These are phyloP conservation scores for Odontamblyopus rebecca DNA, from an alignment of 2,797 vertebrate genomes.

Conservation along the genomic window DNA sequence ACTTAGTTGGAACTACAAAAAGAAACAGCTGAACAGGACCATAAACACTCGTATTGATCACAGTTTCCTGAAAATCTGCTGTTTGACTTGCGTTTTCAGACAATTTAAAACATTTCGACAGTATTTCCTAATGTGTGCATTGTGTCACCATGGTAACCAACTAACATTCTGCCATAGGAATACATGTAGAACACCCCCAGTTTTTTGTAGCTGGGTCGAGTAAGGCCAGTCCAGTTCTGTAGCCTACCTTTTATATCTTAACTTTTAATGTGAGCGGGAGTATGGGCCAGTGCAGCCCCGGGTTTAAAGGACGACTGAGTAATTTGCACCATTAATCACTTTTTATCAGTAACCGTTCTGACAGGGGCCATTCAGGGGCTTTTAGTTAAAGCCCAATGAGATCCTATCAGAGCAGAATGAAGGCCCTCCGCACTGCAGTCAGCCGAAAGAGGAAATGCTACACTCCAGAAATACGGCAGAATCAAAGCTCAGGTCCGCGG, in stretches of 20 bases:
- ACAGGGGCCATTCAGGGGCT: slow-evolving; percentile 13
- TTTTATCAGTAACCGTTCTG: slow-evolving; percentile 16
- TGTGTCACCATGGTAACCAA: no score
- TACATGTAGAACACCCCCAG: not conserved
- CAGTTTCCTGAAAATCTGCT: no score
- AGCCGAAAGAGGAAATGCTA: slow-evolving; percentile 9
- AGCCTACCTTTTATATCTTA: not conserved
- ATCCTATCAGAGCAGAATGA: slow-evolving; percentile 23
- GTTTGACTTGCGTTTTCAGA: no score
- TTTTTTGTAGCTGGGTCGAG: slow-evolving; percentile 43
- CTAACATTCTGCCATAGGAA: no score
- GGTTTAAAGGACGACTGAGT: slow-evolving; percentile 17
- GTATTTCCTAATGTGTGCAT: no score
- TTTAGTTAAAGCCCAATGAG: slow-evolving; percentile 27
- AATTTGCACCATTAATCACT: slow-evolving; percentile 24
- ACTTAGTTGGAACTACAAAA: no score
- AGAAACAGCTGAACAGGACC: no score
- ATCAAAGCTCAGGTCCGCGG: not conserved
- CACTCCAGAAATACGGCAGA: not conserved
- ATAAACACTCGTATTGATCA: no score
- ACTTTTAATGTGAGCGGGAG: not conserved
- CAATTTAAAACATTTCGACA: no score
- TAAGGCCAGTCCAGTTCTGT: slow-evolving; percentile 36
- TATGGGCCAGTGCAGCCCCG: not conserved
- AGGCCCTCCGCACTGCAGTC: slow-evolving; percentile 8